A percentile compares a stretch with the other conserved stretches of the same genome.
These are phyloP conservation scores for Coenonympha glycerion DNA, from an alignment of 2,888 invertebrate genomes.

Conservation along the genomic window DNA sequence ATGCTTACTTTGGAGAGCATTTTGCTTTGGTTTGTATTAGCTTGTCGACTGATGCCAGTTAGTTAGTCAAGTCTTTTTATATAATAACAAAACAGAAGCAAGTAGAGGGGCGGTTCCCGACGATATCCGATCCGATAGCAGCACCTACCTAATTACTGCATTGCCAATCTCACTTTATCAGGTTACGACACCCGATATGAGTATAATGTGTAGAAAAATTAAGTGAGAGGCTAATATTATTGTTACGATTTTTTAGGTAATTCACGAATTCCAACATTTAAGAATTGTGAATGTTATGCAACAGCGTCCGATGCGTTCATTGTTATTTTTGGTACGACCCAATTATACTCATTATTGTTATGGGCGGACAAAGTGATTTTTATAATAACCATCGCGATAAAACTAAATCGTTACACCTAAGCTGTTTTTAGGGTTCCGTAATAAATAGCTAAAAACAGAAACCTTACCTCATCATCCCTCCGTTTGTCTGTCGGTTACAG, in stretches of 20 bases:
- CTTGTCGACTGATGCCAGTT: conserved; percentile 62
- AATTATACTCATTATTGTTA: conserved; percentile 3
- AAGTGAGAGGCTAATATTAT: conserved; percentile 38
- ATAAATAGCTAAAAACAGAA: too few species aligned
- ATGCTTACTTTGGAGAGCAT: conserved; percentile 71
- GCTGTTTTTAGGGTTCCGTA: too few species aligned
- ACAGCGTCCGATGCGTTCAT: conserved; percentile 8
- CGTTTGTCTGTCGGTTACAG: too few species aligned
- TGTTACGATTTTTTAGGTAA: conserved; percentile 13
- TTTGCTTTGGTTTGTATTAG: conserved; percentile 65
- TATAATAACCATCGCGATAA: not conserved
- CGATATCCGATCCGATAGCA: conserved; percentile 70
- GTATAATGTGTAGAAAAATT: conserved; percentile 51
- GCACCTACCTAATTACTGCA: conserved; percentile 67
- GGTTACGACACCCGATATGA: conserved; percentile 60
- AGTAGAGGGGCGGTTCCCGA: conserved; percentile 57
- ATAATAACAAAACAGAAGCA: conserved; percentile 69
- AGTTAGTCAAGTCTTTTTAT: conserved; percentile 69
- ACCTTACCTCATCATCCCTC: too few species aligned
- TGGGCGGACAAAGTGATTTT: not conserved
- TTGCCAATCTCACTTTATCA: conserved; percentile 69
- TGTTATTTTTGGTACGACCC: not conserved
- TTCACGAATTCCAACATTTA: conserved; percentile 6
- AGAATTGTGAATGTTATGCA: conserved; percentile 1
- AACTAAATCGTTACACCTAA: too few species aligned